A percentile compares a stretch with the other conserved stretches of the same genome.
Evolutionary conservation across 2,113 vertebrate species (phyloP).

Genomic region (Leucoraja erinaceus): DNA sequence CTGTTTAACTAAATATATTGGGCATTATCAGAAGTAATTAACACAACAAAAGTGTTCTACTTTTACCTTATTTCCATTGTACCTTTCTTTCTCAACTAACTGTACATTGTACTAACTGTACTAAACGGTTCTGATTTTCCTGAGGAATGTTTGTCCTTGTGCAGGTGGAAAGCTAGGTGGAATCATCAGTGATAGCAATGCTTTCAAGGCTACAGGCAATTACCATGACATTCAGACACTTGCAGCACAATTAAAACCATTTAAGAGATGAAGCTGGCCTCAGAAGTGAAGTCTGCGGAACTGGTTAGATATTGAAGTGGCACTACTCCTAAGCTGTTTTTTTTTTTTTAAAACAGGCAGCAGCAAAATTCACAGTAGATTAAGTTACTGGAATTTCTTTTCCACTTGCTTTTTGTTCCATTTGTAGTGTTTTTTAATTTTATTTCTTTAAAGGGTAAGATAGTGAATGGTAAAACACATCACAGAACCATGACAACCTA

Average conservation of each 20-base stretch:
- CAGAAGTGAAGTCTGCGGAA: slow-evolving; percentile 34
- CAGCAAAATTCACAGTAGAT: slow-evolving; percentile 38
- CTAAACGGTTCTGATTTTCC: neutral
- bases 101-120: neutral
- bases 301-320: slow-evolving; percentile 36
- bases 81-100: neutral
- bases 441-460: slow-evolving; percentile 27
- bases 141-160: slow-evolving; percentile 11
- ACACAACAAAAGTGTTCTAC: neutral
- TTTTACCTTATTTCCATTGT: neutral
- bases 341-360: slow-evolving; percentile 10
- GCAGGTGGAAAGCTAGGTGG: slow-evolving; percentile 23
- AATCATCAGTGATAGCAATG: neutral
- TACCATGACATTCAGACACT: slow-evolving; percentile 35
- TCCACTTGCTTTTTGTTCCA: slow-evolving; percentile 22
- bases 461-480: slow-evolving; percentile 30
- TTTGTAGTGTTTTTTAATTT: slow-evolving; percentile 10
- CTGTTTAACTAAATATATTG: neutral
- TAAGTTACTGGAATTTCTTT: slow-evolving; percentile 34
- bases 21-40: neutral
- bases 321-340: slow-evolving; percentile 34
- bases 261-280: slow-evolving; percentile 7
- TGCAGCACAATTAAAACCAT: slow-evolving; percentile 20
- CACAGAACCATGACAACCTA: slow-evolving; percentile 16
- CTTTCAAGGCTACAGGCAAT: neutral